Percentiles rank a stretch among this genome's conserved stretches.
phyloP scores from a whole-genome alignment of 2,888 invertebrate genomes.

The Phalera bucephala region DNA sequence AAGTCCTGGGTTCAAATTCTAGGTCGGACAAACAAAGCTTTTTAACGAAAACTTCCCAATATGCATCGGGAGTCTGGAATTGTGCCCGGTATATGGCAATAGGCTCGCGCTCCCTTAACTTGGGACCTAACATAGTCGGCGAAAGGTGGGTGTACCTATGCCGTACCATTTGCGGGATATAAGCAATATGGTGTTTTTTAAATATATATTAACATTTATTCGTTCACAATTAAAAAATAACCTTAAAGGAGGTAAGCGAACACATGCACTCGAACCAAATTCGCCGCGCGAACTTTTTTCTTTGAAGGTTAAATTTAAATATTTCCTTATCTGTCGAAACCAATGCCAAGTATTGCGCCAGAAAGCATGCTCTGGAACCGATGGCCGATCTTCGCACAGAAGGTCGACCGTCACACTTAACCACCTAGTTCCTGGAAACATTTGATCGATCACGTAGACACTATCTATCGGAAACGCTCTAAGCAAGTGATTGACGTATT shows the following conservation, averaged over 20 bases:
- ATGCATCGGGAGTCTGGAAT: too few species aligned
- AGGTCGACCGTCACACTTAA: conserved; percentile 31
- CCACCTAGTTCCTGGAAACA: conserved; percentile 39
- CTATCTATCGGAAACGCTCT: conserved; percentile 1
- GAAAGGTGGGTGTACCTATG: too few species aligned
- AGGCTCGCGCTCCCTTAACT: too few species aligned
- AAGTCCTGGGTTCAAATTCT: too few species aligned
- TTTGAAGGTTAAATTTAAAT: conserved; percentile 46
- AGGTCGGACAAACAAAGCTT: too few species aligned
- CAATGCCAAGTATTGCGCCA: conserved; percentile 47
- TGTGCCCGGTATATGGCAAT: too few species aligned
- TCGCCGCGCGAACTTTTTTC: conserved; percentile 47
- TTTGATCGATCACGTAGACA: conserved; percentile 29
- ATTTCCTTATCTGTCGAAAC: conserved; percentile 55
- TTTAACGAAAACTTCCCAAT: too few species aligned
- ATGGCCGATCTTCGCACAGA: conserved; percentile 27
- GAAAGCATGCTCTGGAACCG: conserved; percentile 51
- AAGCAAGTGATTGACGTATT: conserved; percentile 10
- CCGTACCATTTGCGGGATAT: too few species aligned
- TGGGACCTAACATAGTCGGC: too few species aligned
- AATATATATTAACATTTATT: too few species aligned
- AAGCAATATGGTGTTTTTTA: too few species aligned
- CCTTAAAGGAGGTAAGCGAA: conserved; percentile 13
- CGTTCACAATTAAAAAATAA: too few species aligned
- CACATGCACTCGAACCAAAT: conserved; percentile 30